These are phyloP conservation scores for Charina bottae DNA, from an alignment of 2,113 vertebrate genomes.

Conservation along the genomic window DNA sequence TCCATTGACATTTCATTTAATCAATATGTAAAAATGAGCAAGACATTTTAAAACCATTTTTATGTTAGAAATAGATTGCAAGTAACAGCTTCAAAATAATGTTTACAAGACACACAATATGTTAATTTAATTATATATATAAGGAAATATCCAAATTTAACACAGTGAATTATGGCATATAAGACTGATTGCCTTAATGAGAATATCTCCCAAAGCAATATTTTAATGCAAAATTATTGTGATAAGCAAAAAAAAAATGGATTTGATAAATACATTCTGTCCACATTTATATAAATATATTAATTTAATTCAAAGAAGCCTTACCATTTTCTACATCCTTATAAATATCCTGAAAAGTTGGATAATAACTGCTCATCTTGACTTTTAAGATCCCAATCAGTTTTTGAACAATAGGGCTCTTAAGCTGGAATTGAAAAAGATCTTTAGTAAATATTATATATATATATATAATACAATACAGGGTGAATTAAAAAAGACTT, in stretches of 20 bases:
- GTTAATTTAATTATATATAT: conserved; percentile 29
- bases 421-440: conserved; percentile 70
- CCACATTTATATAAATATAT: neutral
- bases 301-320: neutral
- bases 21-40: conserved; percentile 11
- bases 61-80: conserved; percentile 10
- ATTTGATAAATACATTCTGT: conserved; percentile 1
- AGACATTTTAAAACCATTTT: conserved; percentile 17
- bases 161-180: neutral
- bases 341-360: conserved; percentile 73
- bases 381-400: conserved; percentile 76
- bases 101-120: neutral
- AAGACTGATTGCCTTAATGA: conserved; percentile 8
- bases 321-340: conserved; percentile 75
- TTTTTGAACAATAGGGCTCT: conserved; percentile 75
- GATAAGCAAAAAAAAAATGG: neutral
- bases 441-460: conserved; percentile 7
- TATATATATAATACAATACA: no score
- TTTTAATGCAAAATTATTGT: neutral
- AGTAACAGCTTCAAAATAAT: neutral
- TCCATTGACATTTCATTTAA: conserved; percentile 22
- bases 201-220: neutral
- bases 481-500: neutral
- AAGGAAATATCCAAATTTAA: conserved; percentile 1
- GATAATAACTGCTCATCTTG: conserved; percentile 82